Evolutionary conservation across 2,113 vertebrate genomes (phyloP).

Genomic region (Myiagra hebetior): DNA sequence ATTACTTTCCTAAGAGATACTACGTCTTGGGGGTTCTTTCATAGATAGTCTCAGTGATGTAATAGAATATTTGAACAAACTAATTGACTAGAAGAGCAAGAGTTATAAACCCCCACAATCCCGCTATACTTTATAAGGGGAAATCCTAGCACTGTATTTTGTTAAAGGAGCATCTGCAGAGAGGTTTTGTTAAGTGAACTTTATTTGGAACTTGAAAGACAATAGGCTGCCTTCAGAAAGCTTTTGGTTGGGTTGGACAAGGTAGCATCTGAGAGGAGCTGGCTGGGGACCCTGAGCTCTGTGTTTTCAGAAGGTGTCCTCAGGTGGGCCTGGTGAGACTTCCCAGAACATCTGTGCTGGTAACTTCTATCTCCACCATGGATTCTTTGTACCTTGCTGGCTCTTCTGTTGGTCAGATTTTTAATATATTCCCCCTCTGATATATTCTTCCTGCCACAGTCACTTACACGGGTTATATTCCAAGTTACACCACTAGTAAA

Average conservation of each 20-base stretch:
- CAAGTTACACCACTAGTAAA: not conserved
- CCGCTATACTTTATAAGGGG: not conserved
- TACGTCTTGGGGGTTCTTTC: not conserved
- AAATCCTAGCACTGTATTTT: not conserved
- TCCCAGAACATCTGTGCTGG: not conserved
- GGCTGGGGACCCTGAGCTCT: not conserved
- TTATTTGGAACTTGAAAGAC: not conserved
- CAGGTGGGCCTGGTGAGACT: not conserved
- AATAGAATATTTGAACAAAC: not conserved
- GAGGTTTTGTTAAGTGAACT: not conserved
- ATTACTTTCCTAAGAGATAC: not conserved
- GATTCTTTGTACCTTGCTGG: not conserved
- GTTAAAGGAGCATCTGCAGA: not conserved
- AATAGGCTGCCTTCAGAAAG: not conserved
- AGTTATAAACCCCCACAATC: not conserved
- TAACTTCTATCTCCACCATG: not conserved
- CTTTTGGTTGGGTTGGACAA: not conserved
- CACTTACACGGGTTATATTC: not conserved
- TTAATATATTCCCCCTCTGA: not conserved
- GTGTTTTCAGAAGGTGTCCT: not conserved
- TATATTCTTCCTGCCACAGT: not conserved
- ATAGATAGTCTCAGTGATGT: not conserved
- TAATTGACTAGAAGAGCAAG: not conserved
- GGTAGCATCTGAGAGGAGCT: not conserved
- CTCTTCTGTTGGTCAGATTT: not conserved